Conservation (phyloP, 2,113 vertebrate species). For the Tragelaphus buxtoni region DNA sequence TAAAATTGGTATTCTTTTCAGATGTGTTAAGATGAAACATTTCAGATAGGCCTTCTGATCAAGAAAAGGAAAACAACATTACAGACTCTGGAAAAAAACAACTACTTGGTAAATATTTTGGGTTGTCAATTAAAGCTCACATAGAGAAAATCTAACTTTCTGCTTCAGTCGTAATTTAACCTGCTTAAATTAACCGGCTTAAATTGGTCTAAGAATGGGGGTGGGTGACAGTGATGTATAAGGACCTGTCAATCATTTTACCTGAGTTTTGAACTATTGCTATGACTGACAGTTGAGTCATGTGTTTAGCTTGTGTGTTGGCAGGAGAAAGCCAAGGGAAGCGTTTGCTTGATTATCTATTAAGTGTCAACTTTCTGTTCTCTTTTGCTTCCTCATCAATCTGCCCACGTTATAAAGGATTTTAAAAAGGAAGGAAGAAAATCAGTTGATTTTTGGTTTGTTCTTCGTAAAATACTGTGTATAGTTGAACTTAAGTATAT, state of each 20-base stretch:
- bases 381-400: background rate
- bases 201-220: background rate
- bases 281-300: background rate
- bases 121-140: background rate
- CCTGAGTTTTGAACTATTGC: background rate
- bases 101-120: slow-evolving; percentile 41
- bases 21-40: slow-evolving; percentile 54
- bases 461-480: background rate
- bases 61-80: slow-evolving; percentile 24
- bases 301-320: background rate
- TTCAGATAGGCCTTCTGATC: slow-evolving; percentile 22
- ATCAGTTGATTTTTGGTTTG: background rate
- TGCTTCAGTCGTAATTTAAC: background rate
- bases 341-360: background rate
- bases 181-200: background rate
- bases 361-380: background rate
- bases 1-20: slow-evolving; percentile 43
- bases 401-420: background rate
- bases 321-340: background rate
- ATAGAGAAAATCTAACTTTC: background rate
- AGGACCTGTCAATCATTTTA: background rate
- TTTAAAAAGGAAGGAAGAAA: slow-evolving; percentile 31
- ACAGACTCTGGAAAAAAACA: background rate
- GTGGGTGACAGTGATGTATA: background rate
- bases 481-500: background rate